Conservation (phyloP, 2,797 vertebrate species). For the Sibirionetta formosa region DNA sequence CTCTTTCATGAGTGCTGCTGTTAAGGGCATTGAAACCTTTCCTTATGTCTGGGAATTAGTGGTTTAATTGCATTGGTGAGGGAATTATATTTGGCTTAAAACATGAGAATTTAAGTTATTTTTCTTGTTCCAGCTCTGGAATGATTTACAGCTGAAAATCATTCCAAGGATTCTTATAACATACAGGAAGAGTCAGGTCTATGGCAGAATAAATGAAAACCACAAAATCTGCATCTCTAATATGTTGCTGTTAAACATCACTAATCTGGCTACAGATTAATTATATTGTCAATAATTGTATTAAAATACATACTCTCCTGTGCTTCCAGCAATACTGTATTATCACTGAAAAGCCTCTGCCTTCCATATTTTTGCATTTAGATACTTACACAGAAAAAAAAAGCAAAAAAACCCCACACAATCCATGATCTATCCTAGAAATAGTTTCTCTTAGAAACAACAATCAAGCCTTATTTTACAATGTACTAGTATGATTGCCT, state of each 20-base stretch:
- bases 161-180: background rate
- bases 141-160: background rate
- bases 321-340: background rate
- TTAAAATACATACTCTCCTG: background rate
- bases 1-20: background rate
- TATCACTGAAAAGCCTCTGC: background rate
- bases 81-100: background rate
- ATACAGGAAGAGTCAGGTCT: background rate
- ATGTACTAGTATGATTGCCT: background rate
- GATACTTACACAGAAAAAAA: background rate
- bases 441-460: background rate
- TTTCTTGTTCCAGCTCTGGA: background rate
- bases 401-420: background rate
- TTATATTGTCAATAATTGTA: background rate
- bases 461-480: background rate
- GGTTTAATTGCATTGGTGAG: background rate
- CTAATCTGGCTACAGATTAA: background rate
- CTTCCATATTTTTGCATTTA: background rate
- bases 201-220: background rate
- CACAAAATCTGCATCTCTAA: background rate
- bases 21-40: background rate
- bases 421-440: background rate
- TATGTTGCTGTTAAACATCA: background rate
- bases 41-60: background rate
- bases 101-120: background rate